phyloP scores from a whole-genome alignment of 2,888 invertebrate species.

The Uloborus plumipes region DNA sequence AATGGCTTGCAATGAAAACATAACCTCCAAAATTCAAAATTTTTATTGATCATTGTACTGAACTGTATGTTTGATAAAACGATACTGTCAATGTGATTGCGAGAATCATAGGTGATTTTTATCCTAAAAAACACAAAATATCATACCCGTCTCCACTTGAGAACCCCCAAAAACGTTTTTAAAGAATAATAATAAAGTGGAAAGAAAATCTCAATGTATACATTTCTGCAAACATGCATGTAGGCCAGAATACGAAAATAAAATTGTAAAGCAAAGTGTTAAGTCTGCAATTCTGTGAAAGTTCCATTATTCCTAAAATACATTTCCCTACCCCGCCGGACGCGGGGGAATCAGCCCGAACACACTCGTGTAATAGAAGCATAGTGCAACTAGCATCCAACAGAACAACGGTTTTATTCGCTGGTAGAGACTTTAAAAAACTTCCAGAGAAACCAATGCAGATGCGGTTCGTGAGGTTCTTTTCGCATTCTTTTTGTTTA shows the following conservation, averaged over 20 bases:
- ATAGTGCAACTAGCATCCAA: slow-evolving; percentile 42
- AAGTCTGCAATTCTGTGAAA: slow-evolving; percentile 56
- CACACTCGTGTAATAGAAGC: slow-evolving; percentile 33
- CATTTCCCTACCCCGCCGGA: slow-evolving; percentile 3
- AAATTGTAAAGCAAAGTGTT: slow-evolving; percentile 56
- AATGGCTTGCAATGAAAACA: too few species aligned
- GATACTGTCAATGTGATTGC: too few species aligned
- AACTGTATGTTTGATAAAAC: too few species aligned
- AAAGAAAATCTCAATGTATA: slow-evolving; percentile 21
- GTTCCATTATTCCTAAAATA: slow-evolving; percentile 46
- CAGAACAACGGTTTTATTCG: slow-evolving; percentile 44
- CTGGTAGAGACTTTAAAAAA: slow-evolving; percentile 40
- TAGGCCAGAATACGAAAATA: slow-evolving; percentile 41
- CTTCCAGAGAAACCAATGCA: slow-evolving; percentile 22
- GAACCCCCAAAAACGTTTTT: too few species aligned
- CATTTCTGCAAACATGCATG: slow-evolving; percentile 16
- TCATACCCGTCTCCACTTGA: too few species aligned
- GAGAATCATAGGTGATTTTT: too few species aligned
- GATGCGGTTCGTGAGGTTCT: slow-evolving; percentile 7
- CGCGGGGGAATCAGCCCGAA: slow-evolving; percentile 44
- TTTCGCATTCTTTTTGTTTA: not conserved
- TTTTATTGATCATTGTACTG: too few species aligned
- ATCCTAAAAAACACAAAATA: too few species aligned
- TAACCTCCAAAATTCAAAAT: too few species aligned
- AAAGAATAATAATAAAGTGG: slow-evolving; percentile 35